Evolutionary conservation across 1,140 invertebrate genomes (phyloP).

Genomic region (Aplysia californica): DNA sequence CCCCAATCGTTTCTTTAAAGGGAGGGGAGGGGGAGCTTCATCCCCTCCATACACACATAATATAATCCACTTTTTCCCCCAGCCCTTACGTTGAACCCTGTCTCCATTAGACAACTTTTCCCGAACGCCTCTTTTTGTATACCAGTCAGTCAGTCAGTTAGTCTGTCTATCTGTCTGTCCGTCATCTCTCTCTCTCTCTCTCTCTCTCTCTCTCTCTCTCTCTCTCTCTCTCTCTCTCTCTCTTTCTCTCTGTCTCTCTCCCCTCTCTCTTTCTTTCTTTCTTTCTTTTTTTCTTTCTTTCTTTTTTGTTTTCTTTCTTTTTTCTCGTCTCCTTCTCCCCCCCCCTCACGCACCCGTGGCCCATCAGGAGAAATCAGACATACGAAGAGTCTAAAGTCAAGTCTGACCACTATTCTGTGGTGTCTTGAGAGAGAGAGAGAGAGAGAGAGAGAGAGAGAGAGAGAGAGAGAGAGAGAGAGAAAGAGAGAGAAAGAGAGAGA

Average conservation of each 20-base stretch:
- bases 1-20: neutral
- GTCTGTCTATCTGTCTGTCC: neutral
- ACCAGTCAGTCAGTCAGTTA: neutral
- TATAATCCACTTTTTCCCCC: neutral
- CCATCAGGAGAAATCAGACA: no score
- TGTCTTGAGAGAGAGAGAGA: no score
- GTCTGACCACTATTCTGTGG: no score
- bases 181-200: no score
- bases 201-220: neutral
- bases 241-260: neutral
- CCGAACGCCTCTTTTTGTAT: neutral
- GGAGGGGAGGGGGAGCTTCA: neutral
- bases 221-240: neutral
- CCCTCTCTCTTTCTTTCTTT: neutral
- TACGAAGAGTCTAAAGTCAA: no score
- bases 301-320: neutral
- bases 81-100: neutral
- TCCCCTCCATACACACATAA: neutral
- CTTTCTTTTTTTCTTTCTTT: neutral
- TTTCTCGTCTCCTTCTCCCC: neutral
- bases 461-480: no score
- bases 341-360: no score
- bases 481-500: no score
- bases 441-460: no score
- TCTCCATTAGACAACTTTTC: neutral